Conservation (phyloP, 1,140 invertebrate species). For the Neodiprion lecontei region DNA sequence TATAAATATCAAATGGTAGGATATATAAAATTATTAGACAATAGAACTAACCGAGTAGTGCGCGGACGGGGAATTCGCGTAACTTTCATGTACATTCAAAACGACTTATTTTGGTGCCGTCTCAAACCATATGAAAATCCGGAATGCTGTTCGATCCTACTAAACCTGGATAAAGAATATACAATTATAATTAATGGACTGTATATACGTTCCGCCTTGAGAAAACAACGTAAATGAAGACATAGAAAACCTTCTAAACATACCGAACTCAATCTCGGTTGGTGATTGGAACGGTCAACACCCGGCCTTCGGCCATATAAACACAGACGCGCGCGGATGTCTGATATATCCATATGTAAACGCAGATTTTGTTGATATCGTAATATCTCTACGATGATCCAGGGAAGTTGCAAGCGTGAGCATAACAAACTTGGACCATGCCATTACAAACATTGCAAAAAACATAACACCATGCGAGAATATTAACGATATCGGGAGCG, state of each 20-base stretch:
- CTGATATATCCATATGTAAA: constrained; percentile 19
- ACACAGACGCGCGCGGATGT: constrained; percentile 13
- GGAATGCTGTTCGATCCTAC: constrained; percentile 15
- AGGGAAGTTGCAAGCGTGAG: constrained; percentile 9
- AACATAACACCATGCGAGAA: constrained; percentile 18
- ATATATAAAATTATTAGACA: constrained; percentile 15
- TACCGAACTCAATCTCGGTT: constrained; percentile 19
- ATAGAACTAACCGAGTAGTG: constrained; percentile 18
- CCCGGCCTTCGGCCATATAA: constrained; percentile 19
- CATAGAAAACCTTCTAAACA: constrained; percentile 17
- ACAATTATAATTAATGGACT: constrained; percentile 20
- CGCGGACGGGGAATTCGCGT: constrained; percentile 13
- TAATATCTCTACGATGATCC: constrained; percentile 12
- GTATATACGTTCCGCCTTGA: not conserved
- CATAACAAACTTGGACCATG: constrained; percentile 17
- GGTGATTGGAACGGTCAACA: constrained; percentile 21
- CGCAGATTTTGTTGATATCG: constrained; percentile 13
- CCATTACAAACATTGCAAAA: constrained; percentile 20
- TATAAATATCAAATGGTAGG: constrained; percentile 16
- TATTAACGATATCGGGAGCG: constrained; percentile 15
- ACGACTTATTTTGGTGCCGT: constrained; percentile 19
- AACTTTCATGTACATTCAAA: constrained; percentile 17
- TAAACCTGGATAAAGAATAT: constrained; percentile 14
- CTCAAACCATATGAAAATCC: constrained; percentile 17
- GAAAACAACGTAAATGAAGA: constrained; percentile 7